These are phyloP conservation scores for Frankliniella intonsa DNA, from an alignment of 2,888 invertebrate species.

Conservation along the genomic window DNA sequence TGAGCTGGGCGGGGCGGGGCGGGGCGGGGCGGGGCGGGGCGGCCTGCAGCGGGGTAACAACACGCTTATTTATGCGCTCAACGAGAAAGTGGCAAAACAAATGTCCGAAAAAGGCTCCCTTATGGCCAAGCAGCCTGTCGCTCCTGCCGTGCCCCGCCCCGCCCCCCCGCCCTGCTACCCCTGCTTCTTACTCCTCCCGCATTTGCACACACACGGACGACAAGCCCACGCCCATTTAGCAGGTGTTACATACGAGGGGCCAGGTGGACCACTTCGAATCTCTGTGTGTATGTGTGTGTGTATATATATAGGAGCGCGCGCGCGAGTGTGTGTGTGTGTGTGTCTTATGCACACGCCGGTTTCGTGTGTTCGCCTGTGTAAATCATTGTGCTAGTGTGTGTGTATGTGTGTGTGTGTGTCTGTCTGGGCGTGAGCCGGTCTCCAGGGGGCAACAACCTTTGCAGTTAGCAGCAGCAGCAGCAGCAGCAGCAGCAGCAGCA, in stretches of 20 bases:
- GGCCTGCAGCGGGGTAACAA: not conserved
- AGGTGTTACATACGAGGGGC: conserved; percentile 22
- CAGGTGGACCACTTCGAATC: conserved; percentile 2
- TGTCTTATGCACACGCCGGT: conserved; percentile 6
- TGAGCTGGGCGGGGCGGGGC: not conserved
- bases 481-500: not conserved
- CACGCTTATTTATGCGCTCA: conserved; percentile 14
- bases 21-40: not conserved
- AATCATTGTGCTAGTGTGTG: not conserved
- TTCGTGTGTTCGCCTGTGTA: conserved; percentile 19
- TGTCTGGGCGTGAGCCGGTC: conserved; percentile 7
- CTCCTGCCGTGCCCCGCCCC: not conserved
- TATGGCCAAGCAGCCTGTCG: not conserved
- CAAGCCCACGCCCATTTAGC: conserved; percentile 8
- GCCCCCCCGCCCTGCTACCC: not conserved
- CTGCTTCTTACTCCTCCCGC: not conserved
- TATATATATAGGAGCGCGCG: no score
- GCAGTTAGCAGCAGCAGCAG: not conserved
- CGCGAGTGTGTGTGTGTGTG: not conserved
- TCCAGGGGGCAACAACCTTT: conserved; percentile 7
- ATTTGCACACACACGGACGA: not conserved
- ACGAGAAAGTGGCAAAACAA: conserved; percentile 20
- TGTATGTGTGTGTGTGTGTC: not conserved
- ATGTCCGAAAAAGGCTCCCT: conserved; percentile 7
- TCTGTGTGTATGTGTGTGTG: not conserved